A percentile compares a stretch with the other conserved stretches of the same genome.
phyloP scores from a whole-genome alignment of 1,140 invertebrate genomes.

The Drosophila persimilis region DNA sequence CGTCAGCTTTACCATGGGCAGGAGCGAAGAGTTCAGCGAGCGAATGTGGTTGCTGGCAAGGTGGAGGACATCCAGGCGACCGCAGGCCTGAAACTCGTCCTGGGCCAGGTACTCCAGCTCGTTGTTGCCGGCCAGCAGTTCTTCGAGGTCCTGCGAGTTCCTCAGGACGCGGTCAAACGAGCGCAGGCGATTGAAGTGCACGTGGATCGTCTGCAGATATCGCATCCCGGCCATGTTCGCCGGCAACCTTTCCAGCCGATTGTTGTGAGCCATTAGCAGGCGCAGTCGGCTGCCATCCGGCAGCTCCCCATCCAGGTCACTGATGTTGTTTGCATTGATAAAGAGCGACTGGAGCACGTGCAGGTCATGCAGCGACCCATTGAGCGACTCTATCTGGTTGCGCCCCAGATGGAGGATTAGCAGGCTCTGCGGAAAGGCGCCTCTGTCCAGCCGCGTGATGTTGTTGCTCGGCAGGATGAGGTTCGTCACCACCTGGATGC shows the following conservation, averaged over 20 bases:
- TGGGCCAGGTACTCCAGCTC: conserved; percentile 88
- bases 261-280: conserved; percentile 88
- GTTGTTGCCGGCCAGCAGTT: conserved; percentile 88
- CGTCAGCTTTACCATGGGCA: conserved; percentile 86
- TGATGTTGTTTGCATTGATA: conserved; percentile 89
- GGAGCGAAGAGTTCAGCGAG: conserved; percentile 89
- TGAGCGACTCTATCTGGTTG: conserved; percentile 89
- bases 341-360: conserved; percentile 90
- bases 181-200: conserved; percentile 88
- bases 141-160: conserved; percentile 86
- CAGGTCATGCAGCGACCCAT: conserved; percentile 88
- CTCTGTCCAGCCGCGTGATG: conserved; percentile 87
- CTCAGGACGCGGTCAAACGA: conserved; percentile 88
- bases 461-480: conserved; percentile 89
- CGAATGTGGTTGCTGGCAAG: conserved; percentile 88
- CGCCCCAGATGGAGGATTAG: conserved; percentile 88
- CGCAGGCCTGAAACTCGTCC: conserved; percentile 89
- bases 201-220: conserved; percentile 87
- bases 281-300: conserved; percentile 87
- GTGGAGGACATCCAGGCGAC: conserved; percentile 87
- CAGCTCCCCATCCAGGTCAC: conserved; percentile 89
- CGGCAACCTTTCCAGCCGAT: conserved; percentile 88
- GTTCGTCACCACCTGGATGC: conserved; percentile 87
- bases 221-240: conserved; percentile 87
- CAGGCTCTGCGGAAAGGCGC: conserved; percentile 86